Evolutionary conservation across 2,797 vertebrate genomes (phyloP).

Genomic region (Megalops cyprinoides): DNA sequence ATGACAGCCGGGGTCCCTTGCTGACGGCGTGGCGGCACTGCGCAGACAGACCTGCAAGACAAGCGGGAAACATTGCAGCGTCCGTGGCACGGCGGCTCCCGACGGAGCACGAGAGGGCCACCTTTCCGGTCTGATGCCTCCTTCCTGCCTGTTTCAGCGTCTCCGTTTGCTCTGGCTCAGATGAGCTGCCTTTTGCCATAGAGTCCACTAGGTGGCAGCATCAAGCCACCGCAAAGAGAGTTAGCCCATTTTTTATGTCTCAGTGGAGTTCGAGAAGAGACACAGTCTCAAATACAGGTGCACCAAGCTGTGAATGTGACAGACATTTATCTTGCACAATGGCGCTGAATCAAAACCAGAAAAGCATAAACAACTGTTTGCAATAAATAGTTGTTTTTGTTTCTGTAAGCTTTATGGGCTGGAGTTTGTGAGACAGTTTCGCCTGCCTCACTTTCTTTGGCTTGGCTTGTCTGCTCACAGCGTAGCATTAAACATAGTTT

Average conservation of each 20-base stretch:
- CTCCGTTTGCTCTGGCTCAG: not conserved
- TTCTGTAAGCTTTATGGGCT: not conserved
- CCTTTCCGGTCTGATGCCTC: not conserved
- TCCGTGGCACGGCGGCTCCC: not conserved
- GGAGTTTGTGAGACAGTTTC: not conserved
- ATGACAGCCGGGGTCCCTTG: not conserved
- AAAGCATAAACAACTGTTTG: not conserved
- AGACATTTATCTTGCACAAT: too few relatives aligned
- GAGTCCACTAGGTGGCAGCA: slow-evolving; percentile 30
- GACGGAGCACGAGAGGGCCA: not conserved
- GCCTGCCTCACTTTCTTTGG: not conserved
- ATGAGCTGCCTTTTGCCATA: not conserved
- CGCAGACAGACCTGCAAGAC: not conserved
- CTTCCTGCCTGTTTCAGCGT: not conserved
- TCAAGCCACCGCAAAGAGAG: not conserved
- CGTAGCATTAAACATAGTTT: not conserved
- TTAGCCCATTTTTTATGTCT: not conserved
- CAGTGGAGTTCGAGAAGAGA: not conserved
- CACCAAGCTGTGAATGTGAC: not conserved
- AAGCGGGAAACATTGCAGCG: slow-evolving; percentile 16
- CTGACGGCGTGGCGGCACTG: not conserved
- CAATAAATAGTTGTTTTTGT: too few relatives aligned
- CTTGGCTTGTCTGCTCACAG: not conserved
- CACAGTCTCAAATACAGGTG: not conserved
- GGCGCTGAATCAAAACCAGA: not conserved